A percentile compares a stretch with the other conserved stretches of the same genome.
phyloP scores from a whole-genome alignment of 1,140 invertebrate genomes.

The Meloidogyne chitwoodi region DNA sequence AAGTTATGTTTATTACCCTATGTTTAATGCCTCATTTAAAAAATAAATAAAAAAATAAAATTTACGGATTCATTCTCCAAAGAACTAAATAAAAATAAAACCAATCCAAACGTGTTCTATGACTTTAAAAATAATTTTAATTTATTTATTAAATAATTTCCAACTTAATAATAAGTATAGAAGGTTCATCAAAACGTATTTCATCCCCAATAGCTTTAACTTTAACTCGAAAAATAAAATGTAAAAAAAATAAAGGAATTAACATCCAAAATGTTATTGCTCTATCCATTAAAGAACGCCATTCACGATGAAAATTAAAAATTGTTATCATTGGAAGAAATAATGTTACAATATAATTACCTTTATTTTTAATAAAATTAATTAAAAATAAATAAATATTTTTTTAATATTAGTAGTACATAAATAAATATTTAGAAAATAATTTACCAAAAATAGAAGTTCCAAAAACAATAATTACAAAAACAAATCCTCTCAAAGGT shows the following conservation, averaged over 20 bases:
- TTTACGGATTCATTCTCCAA: constrained; percentile 69
- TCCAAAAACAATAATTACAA: constrained; percentile 41
- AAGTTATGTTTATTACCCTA: no score
- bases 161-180: constrained; percentile 76
- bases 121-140: constrained; percentile 61
- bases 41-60: not conserved
- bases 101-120: constrained; percentile 83
- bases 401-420: no score
- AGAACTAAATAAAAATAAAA: constrained; percentile 81
- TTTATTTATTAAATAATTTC: not conserved
- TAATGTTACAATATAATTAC: constrained; percentile 49
- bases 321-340: constrained; percentile 49
- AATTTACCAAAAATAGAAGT: constrained; percentile 50
- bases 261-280: constrained; percentile 55
- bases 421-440: no score
- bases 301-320: constrained; percentile 40
- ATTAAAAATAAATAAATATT: no score
- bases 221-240: constrained; percentile 69
- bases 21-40: no score
- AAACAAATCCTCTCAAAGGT: constrained; percentile 44
- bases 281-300: constrained; percentile 49
- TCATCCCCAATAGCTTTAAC: constrained; percentile 74
- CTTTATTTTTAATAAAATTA: not conserved
- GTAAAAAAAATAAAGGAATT: constrained; percentile 64
- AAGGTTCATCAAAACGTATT: constrained; percentile 70